Base-by-base conservation (phyloP, 2,888 invertebrate genomes). In the Drosophila imparisetae region DNA sequence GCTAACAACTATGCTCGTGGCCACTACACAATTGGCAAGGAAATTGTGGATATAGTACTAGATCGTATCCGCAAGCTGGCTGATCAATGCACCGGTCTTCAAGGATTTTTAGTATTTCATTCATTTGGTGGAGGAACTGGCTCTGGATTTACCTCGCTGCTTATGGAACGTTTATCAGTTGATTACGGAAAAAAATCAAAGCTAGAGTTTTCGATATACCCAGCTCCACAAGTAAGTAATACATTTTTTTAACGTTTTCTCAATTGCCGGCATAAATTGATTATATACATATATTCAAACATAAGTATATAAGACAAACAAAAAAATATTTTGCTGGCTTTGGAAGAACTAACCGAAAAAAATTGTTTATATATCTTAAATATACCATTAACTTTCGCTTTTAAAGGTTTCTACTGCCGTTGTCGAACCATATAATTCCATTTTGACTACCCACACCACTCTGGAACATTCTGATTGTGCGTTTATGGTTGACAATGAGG, bases 161-260 rank as follows among this genome's bases (percentile, higher is more conserved):
- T 98, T 73, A 98, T 98, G 98, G 98, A 98, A 93, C 95, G 97
- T 55, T 95, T 98, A 45, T 97, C 97, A 54, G 97, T 98, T 2
- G 98, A 98, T 93, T 98, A 98, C 93, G 98, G 98, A 79, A 98
- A 98, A 93, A 98, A 98, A 93, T 97, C 97, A 61, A 98, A 98
- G 92, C 94, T 98, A 30, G 98, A 98, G 93, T 98, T 98, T 93
- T 96, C 98, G 65, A 97, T 98, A 86, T 98, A 98, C 92, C 98
- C 98, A 11, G 98, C 98, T 13, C 98, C 98, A 8, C 97, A 97
- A 94, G 97, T 96, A 93, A 91, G 93, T 75, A 55, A 27, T 3
- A 38, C 18, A 42, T 11, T 4, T 29, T 29, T 21, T 27, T 29
- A n/a, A 29, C 18, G 27, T 27, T 21, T 42, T 30, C 15, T 15